phyloP scores from a whole-genome alignment of 2,888 invertebrate genomes.

The Nudaria mundana region DNA sequence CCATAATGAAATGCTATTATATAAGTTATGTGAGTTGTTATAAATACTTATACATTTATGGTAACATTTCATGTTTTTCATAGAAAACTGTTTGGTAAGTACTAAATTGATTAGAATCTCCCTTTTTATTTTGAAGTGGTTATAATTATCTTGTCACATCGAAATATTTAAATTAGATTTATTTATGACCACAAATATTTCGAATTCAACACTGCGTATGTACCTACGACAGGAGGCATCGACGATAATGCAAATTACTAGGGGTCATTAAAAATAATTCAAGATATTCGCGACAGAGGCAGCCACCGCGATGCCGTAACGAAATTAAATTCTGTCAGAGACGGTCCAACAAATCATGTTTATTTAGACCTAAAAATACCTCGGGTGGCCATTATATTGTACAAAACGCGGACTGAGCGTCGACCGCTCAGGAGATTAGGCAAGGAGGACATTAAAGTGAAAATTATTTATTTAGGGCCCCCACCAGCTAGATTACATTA shows the following conservation, averaged over 20 bases:
- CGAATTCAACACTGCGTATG: no score
- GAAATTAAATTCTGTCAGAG: constrained; percentile 79
- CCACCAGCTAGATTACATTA: constrained; percentile 78
- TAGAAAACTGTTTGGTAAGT: no score
- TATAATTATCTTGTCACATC: no score
- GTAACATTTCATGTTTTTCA: no score
- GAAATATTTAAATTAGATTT: no score
- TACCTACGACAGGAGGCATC: constrained; percentile 30
- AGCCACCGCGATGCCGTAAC: constrained; percentile 52
- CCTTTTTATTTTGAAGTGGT: background rate
- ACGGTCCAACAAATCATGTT: constrained; percentile 79
- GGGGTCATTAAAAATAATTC: constrained; percentile 73
- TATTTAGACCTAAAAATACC: constrained; percentile 81
- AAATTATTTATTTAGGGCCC: constrained; percentile 80
- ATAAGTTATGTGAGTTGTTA: no score
- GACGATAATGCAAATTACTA: constrained; percentile 43
- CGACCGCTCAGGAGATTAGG: constrained; percentile 76
- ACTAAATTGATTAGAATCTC: no score
- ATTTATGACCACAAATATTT: background rate
- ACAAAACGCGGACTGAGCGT: constrained; percentile 66
- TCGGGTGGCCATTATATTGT: constrained; percentile 75
- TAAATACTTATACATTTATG: no score
- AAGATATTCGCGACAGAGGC: constrained; percentile 65
- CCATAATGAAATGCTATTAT: no score
- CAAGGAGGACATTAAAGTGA: constrained; percentile 80